Percentiles rank a stretch among this genome's conserved stretches.
Conservation (phyloP, 2,113 vertebrate genomes). For the Probosciger aterrimus region DNA sequence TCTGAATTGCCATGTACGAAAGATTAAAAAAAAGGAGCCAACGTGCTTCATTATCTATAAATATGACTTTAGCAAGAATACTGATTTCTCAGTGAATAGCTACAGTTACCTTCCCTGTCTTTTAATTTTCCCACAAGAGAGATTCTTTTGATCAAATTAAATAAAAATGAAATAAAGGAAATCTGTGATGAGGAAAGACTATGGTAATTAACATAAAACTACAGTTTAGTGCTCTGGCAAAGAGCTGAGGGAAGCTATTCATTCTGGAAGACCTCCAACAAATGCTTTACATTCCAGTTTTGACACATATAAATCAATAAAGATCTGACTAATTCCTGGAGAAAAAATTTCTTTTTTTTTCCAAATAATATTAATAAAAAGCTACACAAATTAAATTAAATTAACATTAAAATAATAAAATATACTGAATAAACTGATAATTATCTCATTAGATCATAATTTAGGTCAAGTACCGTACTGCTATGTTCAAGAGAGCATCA, state of each 20-base stretch:
- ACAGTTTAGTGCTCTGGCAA: not conserved
- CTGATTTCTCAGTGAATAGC: not conserved
- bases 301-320: not conserved
- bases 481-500: not conserved
- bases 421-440: not conserved
- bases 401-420: not conserved
- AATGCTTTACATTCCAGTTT: not conserved
- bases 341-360: not conserved
- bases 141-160: not conserved
- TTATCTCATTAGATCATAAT: not conserved
- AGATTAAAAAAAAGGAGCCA: not conserved
- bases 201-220: not conserved
- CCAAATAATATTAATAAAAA: not conserved
- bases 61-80: not conserved
- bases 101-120: not conserved
- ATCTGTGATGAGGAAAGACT: not conserved
- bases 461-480: not conserved
- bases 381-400: not conserved
- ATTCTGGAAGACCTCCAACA: not conserved
- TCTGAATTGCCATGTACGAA: not conserved
- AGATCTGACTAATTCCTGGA: not conserved
- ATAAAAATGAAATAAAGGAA: not conserved
- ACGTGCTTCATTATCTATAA: not conserved
- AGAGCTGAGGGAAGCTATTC: not conserved
- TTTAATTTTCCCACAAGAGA: not conserved